A percentile compares a stretch with the other conserved stretches of the same genome.
These are phyloP conservation scores for Cryptotermes secundus DNA, from an alignment of 1,140 invertebrate species.

Conservation along the genomic window DNA sequence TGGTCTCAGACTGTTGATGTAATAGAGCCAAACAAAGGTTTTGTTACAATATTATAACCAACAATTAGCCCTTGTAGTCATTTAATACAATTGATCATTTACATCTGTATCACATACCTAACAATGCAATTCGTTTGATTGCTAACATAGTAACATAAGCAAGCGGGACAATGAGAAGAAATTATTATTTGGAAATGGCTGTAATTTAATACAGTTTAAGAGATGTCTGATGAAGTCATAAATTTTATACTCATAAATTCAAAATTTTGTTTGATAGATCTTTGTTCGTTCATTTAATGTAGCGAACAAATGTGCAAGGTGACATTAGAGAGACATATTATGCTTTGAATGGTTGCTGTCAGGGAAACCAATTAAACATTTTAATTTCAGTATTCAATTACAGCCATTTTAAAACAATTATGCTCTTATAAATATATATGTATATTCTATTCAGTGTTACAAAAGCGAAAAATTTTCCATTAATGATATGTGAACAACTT, in stretches of 20 bases:
- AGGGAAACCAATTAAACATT: background rate
- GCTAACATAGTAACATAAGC: background rate
- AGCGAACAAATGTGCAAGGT: background rate
- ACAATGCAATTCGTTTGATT: background rate
- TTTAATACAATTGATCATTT: background rate
- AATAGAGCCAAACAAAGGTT: background rate
- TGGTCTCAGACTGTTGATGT: background rate
- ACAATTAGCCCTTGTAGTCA: background rate
- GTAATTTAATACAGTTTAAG: background rate
- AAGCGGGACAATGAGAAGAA: background rate
- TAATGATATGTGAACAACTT: constrained; percentile 14
- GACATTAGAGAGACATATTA: background rate
- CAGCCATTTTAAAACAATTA: background rate
- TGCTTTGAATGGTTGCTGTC: background rate
- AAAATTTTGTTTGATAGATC: background rate
- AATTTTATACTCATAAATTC: background rate
- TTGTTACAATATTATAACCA: background rate
- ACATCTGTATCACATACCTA: background rate
- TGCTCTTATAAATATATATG: background rate
- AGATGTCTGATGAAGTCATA: background rate
- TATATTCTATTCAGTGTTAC: background rate
- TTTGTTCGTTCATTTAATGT: background rate
- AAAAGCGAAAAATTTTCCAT: constrained; percentile 7
- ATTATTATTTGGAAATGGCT: constrained; percentile 10
- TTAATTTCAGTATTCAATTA: background rate